A percentile compares a stretch with the other conserved stretches of the same genome.
phyloP scores from a whole-genome alignment of 2,797 vertebrate species.

The Falco peregrinus region DNA sequence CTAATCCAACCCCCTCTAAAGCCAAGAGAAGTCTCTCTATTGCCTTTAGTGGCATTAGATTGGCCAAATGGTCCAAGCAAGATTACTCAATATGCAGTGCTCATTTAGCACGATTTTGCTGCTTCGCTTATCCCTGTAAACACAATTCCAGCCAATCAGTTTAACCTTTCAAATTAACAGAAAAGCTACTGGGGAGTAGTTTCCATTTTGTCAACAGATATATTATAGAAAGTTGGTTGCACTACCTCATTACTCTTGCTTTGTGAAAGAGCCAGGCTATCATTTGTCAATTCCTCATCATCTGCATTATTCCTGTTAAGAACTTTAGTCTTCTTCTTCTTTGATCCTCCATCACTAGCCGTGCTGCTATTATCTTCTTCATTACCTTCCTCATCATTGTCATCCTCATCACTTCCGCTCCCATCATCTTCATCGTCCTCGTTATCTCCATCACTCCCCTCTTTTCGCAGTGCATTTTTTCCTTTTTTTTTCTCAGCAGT shows the following conservation, averaged over 20 bases:
- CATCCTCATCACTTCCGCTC: constrained; percentile 82
- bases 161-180: constrained; percentile 33
- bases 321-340: constrained; percentile 88
- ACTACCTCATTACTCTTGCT: constrained; percentile 97
- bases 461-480: constrained; percentile 80
- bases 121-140: neutral
- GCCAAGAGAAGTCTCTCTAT: neutral
- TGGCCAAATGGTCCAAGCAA: neutral
- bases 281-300: constrained; percentile 97
- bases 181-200: constrained; percentile 39
- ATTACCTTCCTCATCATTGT: constrained; percentile 80
- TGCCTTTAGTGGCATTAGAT: constrained; percentile 8
- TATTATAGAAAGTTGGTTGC: constrained; percentile 80
- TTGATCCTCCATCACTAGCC: constrained; percentile 86
- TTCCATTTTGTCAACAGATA: constrained; percentile 74
- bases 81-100: neutral
- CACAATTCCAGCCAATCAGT: constrained; percentile 3
- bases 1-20: constrained; percentile 15
- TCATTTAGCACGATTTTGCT: neutral
- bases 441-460: constrained; percentile 85
- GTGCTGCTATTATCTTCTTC: constrained; percentile 85
- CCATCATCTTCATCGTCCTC: constrained; percentile 85
- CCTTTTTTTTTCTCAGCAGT: constrained; percentile 87
- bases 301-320: constrained; percentile 87
- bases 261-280: constrained; percentile 94